phyloP scores from a whole-genome alignment of 1,140 invertebrate genomes.

The Hormaphis cornu region DNA sequence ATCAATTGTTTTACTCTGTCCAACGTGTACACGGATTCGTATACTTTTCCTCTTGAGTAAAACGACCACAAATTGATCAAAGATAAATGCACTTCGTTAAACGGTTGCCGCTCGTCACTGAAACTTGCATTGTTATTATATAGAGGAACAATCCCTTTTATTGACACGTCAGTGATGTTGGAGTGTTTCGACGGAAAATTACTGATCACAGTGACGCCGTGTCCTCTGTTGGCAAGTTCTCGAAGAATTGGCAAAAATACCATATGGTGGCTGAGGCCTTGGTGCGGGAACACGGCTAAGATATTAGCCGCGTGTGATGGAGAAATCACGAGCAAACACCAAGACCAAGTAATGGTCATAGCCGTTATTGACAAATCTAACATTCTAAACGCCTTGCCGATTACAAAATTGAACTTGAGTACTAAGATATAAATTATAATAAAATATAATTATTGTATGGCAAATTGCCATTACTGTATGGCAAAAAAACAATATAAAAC shows the following conservation, averaged over 20 bases:
- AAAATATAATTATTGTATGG: too few relatives aligned
- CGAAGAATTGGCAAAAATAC: constrained; percentile 40
- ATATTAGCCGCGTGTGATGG: constrained; percentile 35
- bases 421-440: too few relatives aligned
- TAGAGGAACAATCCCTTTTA: neutral
- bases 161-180: constrained; percentile 6
- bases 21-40: neutral
- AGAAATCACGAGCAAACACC: too few relatives aligned
- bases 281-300: constrained; percentile 37
- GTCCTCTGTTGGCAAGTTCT: constrained; percentile 39
- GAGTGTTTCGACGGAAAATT: neutral
- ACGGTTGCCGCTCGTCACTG: neutral
- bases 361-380: neutral
- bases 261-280: constrained; percentile 39
- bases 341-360: neutral
- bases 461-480: too few relatives aligned
- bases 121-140: neutral
- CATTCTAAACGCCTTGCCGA: neutral
- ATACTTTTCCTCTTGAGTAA: neutral
- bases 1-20: neutral
- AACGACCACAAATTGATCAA: neutral
- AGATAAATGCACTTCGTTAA: neutral
- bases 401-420: too few relatives aligned
- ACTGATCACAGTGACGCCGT: constrained; percentile 39
- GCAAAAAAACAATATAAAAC: too few relatives aligned